Base-by-base conservation (phyloP, 2,888 invertebrate species). In the Aspidapion aeneum region DNA sequence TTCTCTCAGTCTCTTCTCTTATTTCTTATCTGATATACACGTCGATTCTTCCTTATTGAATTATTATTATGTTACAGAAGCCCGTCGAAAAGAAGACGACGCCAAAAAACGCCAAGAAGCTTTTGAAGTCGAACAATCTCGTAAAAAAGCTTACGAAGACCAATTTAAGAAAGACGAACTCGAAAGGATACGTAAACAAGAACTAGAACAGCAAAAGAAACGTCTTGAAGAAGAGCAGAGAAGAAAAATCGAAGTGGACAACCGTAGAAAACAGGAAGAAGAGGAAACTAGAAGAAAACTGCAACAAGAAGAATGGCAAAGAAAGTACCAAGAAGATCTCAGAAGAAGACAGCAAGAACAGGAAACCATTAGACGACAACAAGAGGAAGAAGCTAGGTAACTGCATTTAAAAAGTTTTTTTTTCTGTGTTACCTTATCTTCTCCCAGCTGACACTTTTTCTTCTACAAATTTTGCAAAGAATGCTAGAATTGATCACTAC, bases 261-360 rank as follows among this genome's bases (percentile, higher is more conserved):
- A 35, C 35, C 35, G 35, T 35, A 7, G 48, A 12, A 21, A 17
- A 35, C 18, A 18, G 48, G 58, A 35, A 56, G 56, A 56, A 19
- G 19, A 56, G 56, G 9, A 54, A 48, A 17, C 18, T 58, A 69
- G 70, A 48, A 70, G 68, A 48, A 69, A 66, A 17, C 74, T 72
- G 58, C 74, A 73, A 49, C 73, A 61, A 56, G 73, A 68, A 60
- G 72, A 64, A 63, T 71, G 64, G 58, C 50, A 52, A n/a, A 63
- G 60, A 35, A 54, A 35, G 35, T 35, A 35, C 35, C 35, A 35
- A 35, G 35, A 35, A 35, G 35, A 35, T 12, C 3, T 35, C 3
- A 35, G 55, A 49, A 17, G 60, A 49, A 21, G 35, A 17, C 55
- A 60, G 19, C 48, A 55, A 35, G 51, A 60, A 58, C 21, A 55